Conservation (phyloP, 2,888 invertebrate species). For the Pyrgus malvae region DNA sequence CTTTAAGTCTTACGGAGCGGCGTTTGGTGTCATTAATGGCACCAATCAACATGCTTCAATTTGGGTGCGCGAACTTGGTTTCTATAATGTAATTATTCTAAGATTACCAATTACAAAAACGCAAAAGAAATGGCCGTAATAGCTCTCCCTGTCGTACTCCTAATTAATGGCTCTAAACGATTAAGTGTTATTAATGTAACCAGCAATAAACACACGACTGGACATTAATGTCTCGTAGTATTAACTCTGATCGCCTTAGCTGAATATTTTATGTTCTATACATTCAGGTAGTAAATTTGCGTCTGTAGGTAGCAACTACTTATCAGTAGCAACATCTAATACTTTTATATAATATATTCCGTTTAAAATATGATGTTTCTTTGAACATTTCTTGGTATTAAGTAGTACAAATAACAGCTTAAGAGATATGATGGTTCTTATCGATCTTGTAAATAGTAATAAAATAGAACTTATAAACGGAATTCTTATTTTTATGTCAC, state of each 20-base stretch:
- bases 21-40: too few species aligned
- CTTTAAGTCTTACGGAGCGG: too few species aligned
- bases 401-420: constrained; percentile 17
- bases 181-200: constrained; percentile 62
- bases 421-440: constrained; percentile 5
- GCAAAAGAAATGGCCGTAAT: constrained; percentile 38
- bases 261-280: constrained; percentile 39
- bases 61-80: too few species aligned
- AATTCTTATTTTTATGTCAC: background rate
- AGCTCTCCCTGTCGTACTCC: constrained; percentile 50
- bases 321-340: constrained; percentile 10
- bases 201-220: constrained; percentile 51
- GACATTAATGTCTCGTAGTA: constrained; percentile 58
- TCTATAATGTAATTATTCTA: too few species aligned
- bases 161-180: constrained; percentile 55
- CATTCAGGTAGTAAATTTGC: constrained; percentile 24
- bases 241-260: constrained; percentile 50
- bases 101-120: constrained; percentile 2
- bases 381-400: constrained; percentile 8
- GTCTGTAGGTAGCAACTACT: constrained; percentile 20
- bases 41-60: too few species aligned
- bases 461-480: constrained; percentile 2
- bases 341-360: background rate
- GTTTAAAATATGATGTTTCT: constrained; percentile 12
- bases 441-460: constrained; percentile 8